Percentiles rank a stretch among this genome's conserved stretches.
phyloP scores from a whole-genome alignment of 2,797 vertebrate genomes.

The Danio kyathit region DNA sequence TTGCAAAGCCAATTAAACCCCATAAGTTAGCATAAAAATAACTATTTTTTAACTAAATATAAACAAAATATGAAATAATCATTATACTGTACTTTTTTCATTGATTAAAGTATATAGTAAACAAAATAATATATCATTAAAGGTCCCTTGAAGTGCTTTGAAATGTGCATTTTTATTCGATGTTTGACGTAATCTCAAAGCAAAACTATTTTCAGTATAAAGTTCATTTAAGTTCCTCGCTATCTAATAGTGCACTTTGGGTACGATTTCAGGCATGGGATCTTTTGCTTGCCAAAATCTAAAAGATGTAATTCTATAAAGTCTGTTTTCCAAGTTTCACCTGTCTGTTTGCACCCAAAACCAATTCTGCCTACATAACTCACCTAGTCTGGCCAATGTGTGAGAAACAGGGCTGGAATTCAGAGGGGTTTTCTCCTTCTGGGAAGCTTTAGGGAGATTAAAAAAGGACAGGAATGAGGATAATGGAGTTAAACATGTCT shows the following conservation, averaged over 20 bases:
- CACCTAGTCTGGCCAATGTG: not conserved
- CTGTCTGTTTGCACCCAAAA: not conserved
- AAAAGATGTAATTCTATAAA: not conserved
- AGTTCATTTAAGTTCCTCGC: not conserved
- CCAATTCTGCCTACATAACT: not conserved
- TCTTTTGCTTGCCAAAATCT: not conserved
- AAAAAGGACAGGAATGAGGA: constrained; percentile 66
- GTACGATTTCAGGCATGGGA: not conserved
- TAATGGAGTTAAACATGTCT: constrained; percentile 49
- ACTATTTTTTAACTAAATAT: no score
- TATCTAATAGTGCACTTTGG: not conserved
- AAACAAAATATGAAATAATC: no score
- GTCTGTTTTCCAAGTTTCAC: not conserved
- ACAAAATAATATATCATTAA: no score
- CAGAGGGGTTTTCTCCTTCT: not conserved
- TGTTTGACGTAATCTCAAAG: no score
- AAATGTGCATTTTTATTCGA: no score
- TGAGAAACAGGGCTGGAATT: not conserved
- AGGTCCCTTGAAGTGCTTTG: no score
- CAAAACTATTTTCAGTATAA: not conserved
- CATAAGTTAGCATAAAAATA: no score
- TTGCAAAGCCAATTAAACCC: no score
- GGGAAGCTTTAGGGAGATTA: not conserved
- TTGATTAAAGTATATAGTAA: no score
- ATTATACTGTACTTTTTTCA: no score